Base-by-base conservation (phyloP, 2,888 invertebrate genomes). In the Smittia aterrima region DNA sequence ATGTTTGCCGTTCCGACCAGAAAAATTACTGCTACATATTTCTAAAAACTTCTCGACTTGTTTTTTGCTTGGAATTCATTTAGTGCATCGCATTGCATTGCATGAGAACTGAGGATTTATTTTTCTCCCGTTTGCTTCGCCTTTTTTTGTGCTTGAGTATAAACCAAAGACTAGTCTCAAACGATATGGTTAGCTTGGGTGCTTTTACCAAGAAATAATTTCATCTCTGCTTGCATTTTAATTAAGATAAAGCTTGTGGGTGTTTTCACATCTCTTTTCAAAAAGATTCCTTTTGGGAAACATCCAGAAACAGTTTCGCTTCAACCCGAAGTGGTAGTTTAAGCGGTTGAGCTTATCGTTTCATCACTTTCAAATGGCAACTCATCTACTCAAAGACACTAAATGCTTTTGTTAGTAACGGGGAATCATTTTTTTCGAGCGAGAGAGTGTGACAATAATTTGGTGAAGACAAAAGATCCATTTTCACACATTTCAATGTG, bases 241-340 rank as follows among this genome's bases (percentile, higher is more conserved):
- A 70, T 70, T 70, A 70, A 70, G 70, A 70, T 70, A 41, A 47
- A 68, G 41, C 53, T 66, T 66, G 53, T 47, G 18, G n/a, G 53
- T 16, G 18, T 47, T 47, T 47, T 47, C n/a, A 47, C n/a, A 47
- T 32, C 32, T 32, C 32, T 32, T 9, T 32, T 32, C 9, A 3
- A 6, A 32, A 9, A 32, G 32, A 32, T 32, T 32, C 32, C 32
- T 32, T 9, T n/a, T 9, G 9, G 32, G 32, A 32, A 6, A 9
- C 32, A 32, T 32, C 32, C 32, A 32, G 32, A 32, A 32, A 9
- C 32, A 6, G 32, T 32, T 32, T 9, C 9, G 9, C 9, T 32
- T 3, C 32, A 32, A 32, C 3, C 32, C 32, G 9, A 32, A 32
- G 32, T 32, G 32, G 32, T 9, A 6, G 9, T 32, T 32, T 32